These are phyloP conservation scores for Balanococcus diminutus DNA, from an alignment of 2,888 invertebrate genomes.

Conservation along the genomic window DNA sequence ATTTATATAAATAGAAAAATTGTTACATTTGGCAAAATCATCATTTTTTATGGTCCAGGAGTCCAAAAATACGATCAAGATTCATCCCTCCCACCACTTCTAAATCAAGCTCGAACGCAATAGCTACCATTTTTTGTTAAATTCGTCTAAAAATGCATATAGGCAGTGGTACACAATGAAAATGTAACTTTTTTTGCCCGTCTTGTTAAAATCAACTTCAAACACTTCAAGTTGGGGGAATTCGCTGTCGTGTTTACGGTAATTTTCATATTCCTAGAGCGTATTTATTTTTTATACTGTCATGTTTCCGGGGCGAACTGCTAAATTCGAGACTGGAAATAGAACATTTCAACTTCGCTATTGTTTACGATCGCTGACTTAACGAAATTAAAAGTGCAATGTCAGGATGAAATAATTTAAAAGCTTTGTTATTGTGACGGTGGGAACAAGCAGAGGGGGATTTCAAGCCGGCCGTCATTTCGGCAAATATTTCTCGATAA, in stretches of 20 bases:
- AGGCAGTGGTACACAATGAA: neutral
- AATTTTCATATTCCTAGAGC: neutral
- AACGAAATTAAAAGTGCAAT: neutral
- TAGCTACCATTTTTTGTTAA: too few relatives aligned
- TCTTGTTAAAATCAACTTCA: conserved; percentile 16
- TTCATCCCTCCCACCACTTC: too few relatives aligned
- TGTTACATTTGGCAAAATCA: too few relatives aligned
- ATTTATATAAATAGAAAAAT: too few relatives aligned
- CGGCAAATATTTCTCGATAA: neutral
- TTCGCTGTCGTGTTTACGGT: neutral
- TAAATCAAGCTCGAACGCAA: too few relatives aligned
- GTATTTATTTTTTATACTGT: neutral
- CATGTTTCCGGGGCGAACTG: neutral
- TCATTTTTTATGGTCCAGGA: too few relatives aligned
- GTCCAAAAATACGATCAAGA: too few relatives aligned
- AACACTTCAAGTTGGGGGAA: conserved; percentile 10
- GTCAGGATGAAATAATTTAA: neutral
- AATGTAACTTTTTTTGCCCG: neutral
- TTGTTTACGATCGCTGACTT: neutral
- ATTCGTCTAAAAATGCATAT: too few relatives aligned
- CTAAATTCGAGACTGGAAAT: neutral
- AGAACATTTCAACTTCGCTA: neutral
- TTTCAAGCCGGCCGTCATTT: neutral
- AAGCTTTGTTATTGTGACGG: neutral
- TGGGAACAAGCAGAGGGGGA: neutral